phyloP scores from a whole-genome alignment of 2,797 vertebrate species.

The Remorina albescens region DNA sequence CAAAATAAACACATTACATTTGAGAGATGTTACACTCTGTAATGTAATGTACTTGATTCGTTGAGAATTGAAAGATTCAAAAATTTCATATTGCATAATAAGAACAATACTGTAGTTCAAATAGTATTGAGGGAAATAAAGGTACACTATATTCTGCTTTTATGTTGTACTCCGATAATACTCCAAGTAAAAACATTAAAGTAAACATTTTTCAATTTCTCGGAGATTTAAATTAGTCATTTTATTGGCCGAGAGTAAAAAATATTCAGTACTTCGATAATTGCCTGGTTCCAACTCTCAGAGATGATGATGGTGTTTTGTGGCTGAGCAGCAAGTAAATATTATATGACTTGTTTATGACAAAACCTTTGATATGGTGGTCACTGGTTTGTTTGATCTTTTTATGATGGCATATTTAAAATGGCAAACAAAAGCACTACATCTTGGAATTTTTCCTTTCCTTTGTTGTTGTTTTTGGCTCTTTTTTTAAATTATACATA shows the following conservation, averaged over 20 bases:
- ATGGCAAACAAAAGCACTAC: slow-evolving; percentile 22
- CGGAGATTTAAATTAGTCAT: not conserved
- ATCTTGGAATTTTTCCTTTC: slow-evolving; percentile 12
- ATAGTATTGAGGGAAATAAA: too few relatives aligned
- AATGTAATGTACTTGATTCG: not conserved
- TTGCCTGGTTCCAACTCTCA: slow-evolving; percentile 17
- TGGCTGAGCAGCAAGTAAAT: slow-evolving; percentile 22
- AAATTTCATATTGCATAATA: too few relatives aligned
- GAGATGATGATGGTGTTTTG: slow-evolving; percentile 51
- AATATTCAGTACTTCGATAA: too few relatives aligned
- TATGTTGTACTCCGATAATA: not conserved
- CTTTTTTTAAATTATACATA: not conserved
- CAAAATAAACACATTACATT: not conserved
- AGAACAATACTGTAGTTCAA: too few relatives aligned
- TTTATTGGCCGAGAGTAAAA: not conserved
- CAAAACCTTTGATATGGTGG: slow-evolving; percentile 50
- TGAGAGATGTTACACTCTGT: not conserved
- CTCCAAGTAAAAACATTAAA: not conserved
- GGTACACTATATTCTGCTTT: not conserved
- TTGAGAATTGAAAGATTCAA: not conserved
- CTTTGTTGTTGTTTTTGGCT: not conserved
- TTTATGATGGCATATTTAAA: slow-evolving; percentile 39
- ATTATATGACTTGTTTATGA: slow-evolving; percentile 41
- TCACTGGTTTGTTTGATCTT: slow-evolving; percentile 53
- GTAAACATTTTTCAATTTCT: not conserved